Conservation (phyloP, 2,888 invertebrate species). For the Galerucella pusilla region DNA sequence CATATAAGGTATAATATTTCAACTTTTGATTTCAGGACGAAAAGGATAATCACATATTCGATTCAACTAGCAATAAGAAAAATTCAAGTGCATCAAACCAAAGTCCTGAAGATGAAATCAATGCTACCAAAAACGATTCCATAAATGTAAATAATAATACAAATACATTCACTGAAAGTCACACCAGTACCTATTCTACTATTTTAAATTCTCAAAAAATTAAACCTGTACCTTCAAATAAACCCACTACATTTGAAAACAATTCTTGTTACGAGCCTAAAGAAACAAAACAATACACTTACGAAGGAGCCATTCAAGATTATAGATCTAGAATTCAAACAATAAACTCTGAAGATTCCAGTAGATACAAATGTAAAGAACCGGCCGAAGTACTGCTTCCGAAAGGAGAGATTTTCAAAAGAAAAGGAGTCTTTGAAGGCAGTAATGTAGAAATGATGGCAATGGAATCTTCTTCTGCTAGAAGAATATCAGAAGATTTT, state of each 20-base stretch:
- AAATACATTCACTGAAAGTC: slow-evolving; percentile 67
- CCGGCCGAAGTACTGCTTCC: slow-evolving; percentile 66
- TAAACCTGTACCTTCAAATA: slow-evolving; percentile 42
- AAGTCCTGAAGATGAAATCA: slow-evolving; percentile 59
- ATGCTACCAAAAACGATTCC: slow-evolving; percentile 40
- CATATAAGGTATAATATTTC: neutral
- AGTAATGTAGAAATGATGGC: slow-evolving; percentile 67
- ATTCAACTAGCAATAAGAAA: slow-evolving; percentile 55
- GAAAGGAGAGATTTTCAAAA: slow-evolving; percentile 85
- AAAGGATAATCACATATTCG: slow-evolving; percentile 55
- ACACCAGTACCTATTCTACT: slow-evolving; percentile 41
- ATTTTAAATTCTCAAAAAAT: slow-evolving; percentile 37
- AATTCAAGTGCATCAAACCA: slow-evolving; percentile 57
- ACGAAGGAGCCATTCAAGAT: slow-evolving; percentile 88
- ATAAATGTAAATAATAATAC: slow-evolving; percentile 62
- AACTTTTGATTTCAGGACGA: slow-evolving; percentile 53
- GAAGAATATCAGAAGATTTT: slow-evolving; percentile 73
- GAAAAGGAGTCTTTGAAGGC: slow-evolving; percentile 86
- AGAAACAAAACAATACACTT: slow-evolving; percentile 78
- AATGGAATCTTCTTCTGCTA: slow-evolving; percentile 63
- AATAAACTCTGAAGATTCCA: slow-evolving; percentile 60
- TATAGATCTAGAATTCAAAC: slow-evolving; percentile 82
- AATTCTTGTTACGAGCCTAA: slow-evolving; percentile 60
- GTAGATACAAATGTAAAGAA: slow-evolving; percentile 58
- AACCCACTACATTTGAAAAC: slow-evolving; percentile 41